Base-by-base conservation (phyloP, 2,797 vertebrate species). In the Phalloptychus januarius region DNA sequence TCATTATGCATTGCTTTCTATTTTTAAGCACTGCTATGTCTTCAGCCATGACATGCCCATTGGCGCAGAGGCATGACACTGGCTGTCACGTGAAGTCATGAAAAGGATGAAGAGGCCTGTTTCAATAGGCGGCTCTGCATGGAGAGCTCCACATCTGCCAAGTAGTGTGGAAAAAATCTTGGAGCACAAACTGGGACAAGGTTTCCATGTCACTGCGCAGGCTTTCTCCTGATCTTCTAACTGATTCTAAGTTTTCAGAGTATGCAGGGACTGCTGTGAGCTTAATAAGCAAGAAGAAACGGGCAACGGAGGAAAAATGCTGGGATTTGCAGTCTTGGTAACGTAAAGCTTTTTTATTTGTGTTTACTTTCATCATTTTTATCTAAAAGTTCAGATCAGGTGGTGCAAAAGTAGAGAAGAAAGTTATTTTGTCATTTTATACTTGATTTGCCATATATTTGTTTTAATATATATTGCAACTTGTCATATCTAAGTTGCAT, bases 151-250 rank as follows among this genome's bases (percentile, higher is more conserved):
- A 76, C 86, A 79, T 84, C 74, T 85, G 88, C 89, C 85, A 71
- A 82, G 86, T 89, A 89, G 89, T 65, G 89, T 85, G 87, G 84
- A 84, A 75, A 75, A 67, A 44, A 76, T 52, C 13, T 36, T 31
- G 75, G 71, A 70, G 76, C 73, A 75, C 1, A 70, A 84, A 87
- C 80, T 87, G 86, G 78, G 88, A 73, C 73, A 70, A 58, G 42
- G 7, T 90, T 93, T 94, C 91, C 88, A 86, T 86, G 92, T 88
- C 89, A 89, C 52, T 84, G 89, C 80, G 67, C 85, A 76, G 79
- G 67, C 79, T 77, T 82, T 80, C 78, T 83, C 75, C 72, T 82
- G 48, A 46, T 88, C 78, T 80, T 74, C 75, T 79, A 82, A 87
- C 81, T 87, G 83, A 88, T 67, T 67, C 36, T 36, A 86, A 83